phyloP scores from a whole-genome alignment of 2,797 vertebrate genomes.

The Sebastes reedi region DNA sequence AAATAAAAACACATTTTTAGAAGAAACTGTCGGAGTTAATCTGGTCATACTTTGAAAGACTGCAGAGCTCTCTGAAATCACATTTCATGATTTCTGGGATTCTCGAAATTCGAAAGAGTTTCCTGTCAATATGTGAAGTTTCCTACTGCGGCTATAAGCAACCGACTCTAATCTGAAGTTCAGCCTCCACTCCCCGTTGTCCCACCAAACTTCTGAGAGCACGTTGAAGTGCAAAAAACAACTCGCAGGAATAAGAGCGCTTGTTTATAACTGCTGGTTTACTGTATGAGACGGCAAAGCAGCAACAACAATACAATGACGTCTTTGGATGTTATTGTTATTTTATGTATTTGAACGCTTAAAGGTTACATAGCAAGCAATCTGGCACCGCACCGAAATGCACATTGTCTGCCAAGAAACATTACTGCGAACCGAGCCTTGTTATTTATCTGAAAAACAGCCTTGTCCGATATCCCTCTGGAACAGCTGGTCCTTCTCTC shows the following conservation, averaged over 20 bases:
- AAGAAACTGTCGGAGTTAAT: conserved; percentile 19
- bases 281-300: conserved; percentile 5
- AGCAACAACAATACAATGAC: conserved; percentile 19
- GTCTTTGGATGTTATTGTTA: conserved; percentile 21
- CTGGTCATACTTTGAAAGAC: conserved; percentile 10
- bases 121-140: conserved; percentile 39
- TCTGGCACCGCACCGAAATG: conserved; percentile 11
- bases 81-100: conserved; percentile 45
- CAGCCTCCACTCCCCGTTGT: conserved; percentile 42
- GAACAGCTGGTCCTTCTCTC: conserved; percentile 21
- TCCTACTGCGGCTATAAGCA: conserved; percentile 30
- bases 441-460: conserved; percentile 43
- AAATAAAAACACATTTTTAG: neutral
- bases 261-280: conserved; percentile 13
- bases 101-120: conserved; percentile 37
- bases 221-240: conserved; percentile 45
- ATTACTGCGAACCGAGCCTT: conserved; percentile 6
- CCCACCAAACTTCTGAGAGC: conserved; percentile 47
- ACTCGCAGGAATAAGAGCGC: conserved; percentile 8
- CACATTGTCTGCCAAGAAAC: conserved; percentile 29
- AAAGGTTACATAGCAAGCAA: conserved; percentile 41
- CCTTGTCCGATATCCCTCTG: conserved; percentile 16
- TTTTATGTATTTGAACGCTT: conserved; percentile 34
- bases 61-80: conserved; percentile 40
- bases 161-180: conserved; percentile 49